Base-by-base conservation (phyloP, 1,140 invertebrate genomes). In the Bemisia tabaci region DNA sequence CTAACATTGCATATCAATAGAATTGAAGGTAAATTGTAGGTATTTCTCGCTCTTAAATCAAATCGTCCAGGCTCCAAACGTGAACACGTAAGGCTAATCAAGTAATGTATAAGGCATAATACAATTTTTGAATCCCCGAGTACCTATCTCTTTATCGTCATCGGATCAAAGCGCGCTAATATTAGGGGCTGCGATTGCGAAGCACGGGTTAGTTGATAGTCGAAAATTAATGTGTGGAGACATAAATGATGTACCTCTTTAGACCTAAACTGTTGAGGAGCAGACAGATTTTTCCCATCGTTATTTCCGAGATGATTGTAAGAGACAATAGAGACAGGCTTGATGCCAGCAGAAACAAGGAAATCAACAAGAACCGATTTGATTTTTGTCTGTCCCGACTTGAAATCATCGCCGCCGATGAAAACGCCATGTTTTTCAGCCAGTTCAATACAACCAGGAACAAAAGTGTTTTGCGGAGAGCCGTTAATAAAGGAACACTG, bases 271-370 rank as follows among this genome's bases (percentile, higher is more conserved):
- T 96, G 94, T 72, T 90, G 78, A 0, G 92, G 91, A 22, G 94
- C 90, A 2, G 91, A 95, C n/a, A 98, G 82, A 77, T 98, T 98
- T 74, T 89, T 91, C 22, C 95, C 95, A 79, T 98, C 95, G 75
- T 98, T 98, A 75, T 98, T 98, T 0, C 95, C 95, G 64, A 98
- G 82, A 79, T 98, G 95, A 76, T 98, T 98, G 79, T 98, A 98
- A 73, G 94, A 97, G 26, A 95, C 95, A 71, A 98, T 95, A n/a
- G 92, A 95, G 0, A 92, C 87, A 0, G 95, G 95, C 77, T 97
- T 97, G 63, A 98, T 87, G 58, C 95, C 95, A 25, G 92, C 91
- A 33, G 85, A 85, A 12, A 98, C 90, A 12, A 98, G 77, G 74
- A 97, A 98, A 75, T 98, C 95, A 0, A 97, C 91, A 22, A 98